Evolutionary conservation across 2,113 vertebrate species (phyloP).

Genomic region (Isurus oxyrinchus): DNA sequence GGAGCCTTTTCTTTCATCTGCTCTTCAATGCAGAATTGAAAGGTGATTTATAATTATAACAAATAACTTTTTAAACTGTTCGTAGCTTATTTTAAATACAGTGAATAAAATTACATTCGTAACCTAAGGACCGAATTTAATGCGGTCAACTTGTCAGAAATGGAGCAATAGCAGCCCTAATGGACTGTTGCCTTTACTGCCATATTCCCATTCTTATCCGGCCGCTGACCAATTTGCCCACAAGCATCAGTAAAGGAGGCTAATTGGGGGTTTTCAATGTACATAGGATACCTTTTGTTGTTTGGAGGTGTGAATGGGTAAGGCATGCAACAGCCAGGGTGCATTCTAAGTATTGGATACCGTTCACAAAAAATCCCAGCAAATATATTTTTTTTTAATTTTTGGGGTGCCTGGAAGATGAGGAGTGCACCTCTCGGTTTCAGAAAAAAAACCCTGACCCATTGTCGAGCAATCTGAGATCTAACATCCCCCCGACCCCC

Average conservation of each 20-base stretch:
- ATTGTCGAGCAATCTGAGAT: neutral
- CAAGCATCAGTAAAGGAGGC: neutral
- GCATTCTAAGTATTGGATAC: neutral
- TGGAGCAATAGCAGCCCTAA: too few relatives aligned
- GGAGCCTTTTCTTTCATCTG: neutral
- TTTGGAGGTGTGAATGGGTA: neutral
- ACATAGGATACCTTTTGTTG: neutral
- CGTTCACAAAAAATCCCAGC: too few relatives aligned
- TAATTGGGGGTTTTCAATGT: neutral
- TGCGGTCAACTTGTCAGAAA: too few relatives aligned
- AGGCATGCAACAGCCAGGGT: neutral
- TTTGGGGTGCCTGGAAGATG: too few relatives aligned
- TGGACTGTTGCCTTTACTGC: neutral
- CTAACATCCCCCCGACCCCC: too few relatives aligned
- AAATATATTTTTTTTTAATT: too few relatives aligned
- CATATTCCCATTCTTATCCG: neutral
- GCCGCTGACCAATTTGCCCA: too few relatives aligned
- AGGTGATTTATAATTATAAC: neutral
- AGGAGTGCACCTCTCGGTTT: too few relatives aligned
- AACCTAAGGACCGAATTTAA: too few relatives aligned
- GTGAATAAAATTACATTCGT: too few relatives aligned
- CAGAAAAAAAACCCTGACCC: neutral
- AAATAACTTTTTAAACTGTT: too few relatives aligned
- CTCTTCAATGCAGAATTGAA: neutral
- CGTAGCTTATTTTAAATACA: too few relatives aligned